Percentiles rank a stretch among this genome's conserved stretches.
Conservation (phyloP, 37 sponge, comb jelly and placozoan species). For the Beroe ovata region DNA sequence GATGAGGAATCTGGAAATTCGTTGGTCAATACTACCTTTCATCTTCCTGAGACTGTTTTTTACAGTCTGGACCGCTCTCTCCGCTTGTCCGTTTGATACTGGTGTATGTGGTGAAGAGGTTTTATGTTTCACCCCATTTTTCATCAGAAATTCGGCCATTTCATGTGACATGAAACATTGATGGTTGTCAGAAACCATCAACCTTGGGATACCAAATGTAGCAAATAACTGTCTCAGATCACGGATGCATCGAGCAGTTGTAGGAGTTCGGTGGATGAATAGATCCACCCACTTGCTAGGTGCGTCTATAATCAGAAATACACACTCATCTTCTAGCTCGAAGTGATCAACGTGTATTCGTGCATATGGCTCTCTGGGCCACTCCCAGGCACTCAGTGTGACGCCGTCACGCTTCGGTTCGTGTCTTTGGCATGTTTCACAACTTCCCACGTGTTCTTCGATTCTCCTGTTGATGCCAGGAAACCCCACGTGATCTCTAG, state of each 20-base stretch:
- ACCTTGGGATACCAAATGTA: conserved; percentile 69
- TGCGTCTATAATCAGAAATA: conserved; percentile 68
- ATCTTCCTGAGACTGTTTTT: conserved; percentile 68
- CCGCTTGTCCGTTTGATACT: conserved; percentile 68
- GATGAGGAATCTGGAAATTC: conserved; percentile 68
- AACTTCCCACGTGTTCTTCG: neutral
- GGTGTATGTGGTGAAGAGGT: conserved; percentile 60
- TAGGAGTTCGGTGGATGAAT: neutral
- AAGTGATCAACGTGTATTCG: neutral
- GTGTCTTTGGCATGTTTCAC: neutral
- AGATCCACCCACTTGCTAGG: conserved; percentile 71
- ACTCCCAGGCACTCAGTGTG: neutral
- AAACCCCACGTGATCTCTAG: neutral
- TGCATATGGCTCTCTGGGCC: neutral
- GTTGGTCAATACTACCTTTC: neutral
- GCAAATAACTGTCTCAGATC: conserved; percentile 67
- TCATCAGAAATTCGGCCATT: conserved; percentile 28
- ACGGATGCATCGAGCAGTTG: conserved; percentile 31
- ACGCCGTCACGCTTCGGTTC: neutral
- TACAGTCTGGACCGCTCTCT: conserved; percentile 68
- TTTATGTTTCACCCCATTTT: conserved; percentile 67
- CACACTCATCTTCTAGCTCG: neutral
- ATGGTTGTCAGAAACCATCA: conserved; percentile 67
- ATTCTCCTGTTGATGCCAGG: neutral
- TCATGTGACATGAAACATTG: conserved; percentile 58